Conservation (phyloP, 1,140 invertebrate genomes). For the Bombus huntii region DNA sequence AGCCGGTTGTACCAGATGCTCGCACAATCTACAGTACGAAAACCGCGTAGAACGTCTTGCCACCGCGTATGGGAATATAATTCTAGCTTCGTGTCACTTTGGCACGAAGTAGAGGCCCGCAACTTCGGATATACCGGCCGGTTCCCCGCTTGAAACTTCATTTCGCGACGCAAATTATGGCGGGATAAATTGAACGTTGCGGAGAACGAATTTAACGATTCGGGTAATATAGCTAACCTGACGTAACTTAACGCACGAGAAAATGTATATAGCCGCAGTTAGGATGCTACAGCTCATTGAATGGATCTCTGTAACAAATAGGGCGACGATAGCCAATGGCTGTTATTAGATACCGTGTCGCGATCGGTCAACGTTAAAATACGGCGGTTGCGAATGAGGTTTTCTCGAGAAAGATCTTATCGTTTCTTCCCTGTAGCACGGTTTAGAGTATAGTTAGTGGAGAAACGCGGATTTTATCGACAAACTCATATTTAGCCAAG, state of each 20-base stretch:
- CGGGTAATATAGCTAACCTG: background rate
- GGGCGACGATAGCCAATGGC: background rate
- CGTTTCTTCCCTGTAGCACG: background rate
- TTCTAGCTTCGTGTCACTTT: conserved; percentile 43
- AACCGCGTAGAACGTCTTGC: conserved; percentile 33
- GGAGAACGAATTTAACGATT: conserved; percentile 19
- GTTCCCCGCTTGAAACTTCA: background rate
- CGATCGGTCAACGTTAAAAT: background rate
- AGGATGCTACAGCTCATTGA: background rate
- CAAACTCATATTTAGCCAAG: conserved; percentile 14
- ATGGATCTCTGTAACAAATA: background rate
- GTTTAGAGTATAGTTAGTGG: too few species aligned
- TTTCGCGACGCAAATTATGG: conserved; percentile 23
- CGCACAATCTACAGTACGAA: background rate
- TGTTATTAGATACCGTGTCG: background rate
- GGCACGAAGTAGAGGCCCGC: conserved; percentile 10
- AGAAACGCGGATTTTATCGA: background rate
- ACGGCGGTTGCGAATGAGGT: background rate
- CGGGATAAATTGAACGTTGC: conserved; percentile 8
- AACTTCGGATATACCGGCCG: background rate
- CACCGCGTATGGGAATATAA: conserved; percentile 53
- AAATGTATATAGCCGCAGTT: background rate
- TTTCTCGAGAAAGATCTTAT: background rate
- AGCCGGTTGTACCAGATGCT: conserved; percentile 12
- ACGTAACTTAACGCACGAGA: background rate